Conservation (phyloP, 2,888 invertebrate species). For the Choristoneura rosaceana region DNA sequence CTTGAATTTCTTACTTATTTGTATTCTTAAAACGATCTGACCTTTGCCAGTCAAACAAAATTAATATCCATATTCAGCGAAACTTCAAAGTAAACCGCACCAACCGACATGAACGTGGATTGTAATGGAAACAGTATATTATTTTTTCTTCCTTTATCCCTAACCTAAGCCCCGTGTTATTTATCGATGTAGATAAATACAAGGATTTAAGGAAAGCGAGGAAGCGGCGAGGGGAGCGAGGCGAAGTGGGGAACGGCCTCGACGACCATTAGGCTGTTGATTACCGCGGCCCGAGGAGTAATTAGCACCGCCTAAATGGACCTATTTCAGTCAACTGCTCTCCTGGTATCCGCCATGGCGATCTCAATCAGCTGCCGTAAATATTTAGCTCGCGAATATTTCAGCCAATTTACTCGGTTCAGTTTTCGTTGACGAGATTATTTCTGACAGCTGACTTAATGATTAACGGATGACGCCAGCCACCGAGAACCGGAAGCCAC, state of each 20-base stretch:
- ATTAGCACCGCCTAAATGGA: slow-evolving; percentile 79
- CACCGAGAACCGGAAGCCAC: slow-evolving; percentile 1
- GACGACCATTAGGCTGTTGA: slow-evolving; percentile 73
- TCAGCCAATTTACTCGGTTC: slow-evolving; percentile 32
- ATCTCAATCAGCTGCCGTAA: slow-evolving; percentile 58
- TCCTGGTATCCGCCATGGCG: slow-evolving; percentile 60
- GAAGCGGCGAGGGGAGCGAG: slow-evolving; percentile 49
- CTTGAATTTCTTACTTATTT: slow-evolving; percentile 3
- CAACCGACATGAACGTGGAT: neutral
- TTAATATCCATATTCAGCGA: neutral
- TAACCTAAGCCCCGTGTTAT: slow-evolving; percentile 31
- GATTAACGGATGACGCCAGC: slow-evolving; percentile 8
- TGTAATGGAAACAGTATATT: slow-evolving; percentile 24
- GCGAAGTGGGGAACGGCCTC: slow-evolving; percentile 53
- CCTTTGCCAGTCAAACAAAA: neutral
- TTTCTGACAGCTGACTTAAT: slow-evolving; percentile 28
- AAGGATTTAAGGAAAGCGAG: slow-evolving; percentile 50
- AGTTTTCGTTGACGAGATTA: slow-evolving; percentile 33
- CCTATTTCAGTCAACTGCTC: slow-evolving; percentile 69
- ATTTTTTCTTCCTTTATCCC: slow-evolving; percentile 24
- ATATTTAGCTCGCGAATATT: slow-evolving; percentile 50
- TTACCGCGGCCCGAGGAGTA: slow-evolving; percentile 70
- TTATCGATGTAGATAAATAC: slow-evolving; percentile 44
- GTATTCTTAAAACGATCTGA: neutral
- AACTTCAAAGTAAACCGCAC: slow-evolving; percentile 5